These are phyloP conservation scores for Trididemnum nubilum DNA, from an alignment of 23 tunicate genomes.

Conservation along the genomic window DNA sequence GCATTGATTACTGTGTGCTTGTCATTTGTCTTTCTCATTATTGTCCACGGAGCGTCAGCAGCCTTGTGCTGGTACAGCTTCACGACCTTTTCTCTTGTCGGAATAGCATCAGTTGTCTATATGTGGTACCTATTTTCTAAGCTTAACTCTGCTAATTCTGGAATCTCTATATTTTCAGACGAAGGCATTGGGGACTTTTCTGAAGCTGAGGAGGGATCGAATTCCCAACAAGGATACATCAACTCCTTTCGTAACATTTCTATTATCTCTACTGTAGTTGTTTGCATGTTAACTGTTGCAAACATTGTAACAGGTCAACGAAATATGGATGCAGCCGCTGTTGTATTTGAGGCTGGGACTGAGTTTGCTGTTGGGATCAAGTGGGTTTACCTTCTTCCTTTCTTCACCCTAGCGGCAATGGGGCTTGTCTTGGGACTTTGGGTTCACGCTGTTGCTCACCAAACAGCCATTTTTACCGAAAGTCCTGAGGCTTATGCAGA, in stretches of 20 bases:
- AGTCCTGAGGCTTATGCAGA: constrained; percentile 13
- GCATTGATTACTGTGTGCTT: constrained; percentile 54
- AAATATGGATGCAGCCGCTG: constrained; percentile 64
- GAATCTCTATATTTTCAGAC: constrained; percentile 25
- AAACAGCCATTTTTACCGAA: constrained; percentile 59
- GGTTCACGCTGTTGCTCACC: constrained; percentile 38
- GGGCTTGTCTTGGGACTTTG: constrained; percentile 56
- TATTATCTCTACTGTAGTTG: constrained; percentile 43
- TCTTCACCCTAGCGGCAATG: constrained; percentile 31
- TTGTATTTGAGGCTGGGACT: constrained; percentile 48
- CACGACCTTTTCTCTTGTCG: constrained; percentile 58
- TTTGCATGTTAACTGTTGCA: constrained; percentile 28
- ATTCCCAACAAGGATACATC: constrained; percentile 64
- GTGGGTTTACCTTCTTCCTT: constrained; percentile 76
- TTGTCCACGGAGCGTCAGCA: constrained; percentile 56
- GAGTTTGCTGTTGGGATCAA: constrained; percentile 36
- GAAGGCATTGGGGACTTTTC: background rate
- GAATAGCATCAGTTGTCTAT: constrained; percentile 42
- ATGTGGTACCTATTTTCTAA: constrained; percentile 79
- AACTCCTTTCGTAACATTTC: constrained; percentile 57
- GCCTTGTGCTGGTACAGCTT: constrained; percentile 79
- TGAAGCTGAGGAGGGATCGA: constrained; percentile 6
- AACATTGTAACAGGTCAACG: constrained; percentile 52
- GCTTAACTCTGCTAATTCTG: constrained; percentile 36
- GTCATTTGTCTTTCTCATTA: constrained; percentile 45